Evolutionary conservation across 2,888 invertebrate species (phyloP), one percentile per base, ranked within the genome.

Genomic region (Petrolisthes manimaculis): DNA sequence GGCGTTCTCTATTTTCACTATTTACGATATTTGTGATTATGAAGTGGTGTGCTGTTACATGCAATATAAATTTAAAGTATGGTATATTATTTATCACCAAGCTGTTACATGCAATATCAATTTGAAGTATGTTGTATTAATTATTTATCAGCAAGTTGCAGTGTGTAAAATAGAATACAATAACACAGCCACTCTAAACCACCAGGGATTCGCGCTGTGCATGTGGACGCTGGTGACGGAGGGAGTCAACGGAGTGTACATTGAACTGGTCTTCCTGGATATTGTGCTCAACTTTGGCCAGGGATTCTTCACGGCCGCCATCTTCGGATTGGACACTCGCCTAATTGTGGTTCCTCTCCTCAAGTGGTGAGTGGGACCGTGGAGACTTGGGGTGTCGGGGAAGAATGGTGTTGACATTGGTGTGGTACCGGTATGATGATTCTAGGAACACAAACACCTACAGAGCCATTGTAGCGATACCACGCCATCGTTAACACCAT

Each of bases 221-320:
- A 94, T 96, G 53, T 97, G 97, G 96, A 96, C 96, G 0, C 93
- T 97, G 92, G 95, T 97, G 92, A 95, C 96, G 94, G 96, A 96
- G 92, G 95, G 96, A 69, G 95, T 96, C 93, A 96, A 96, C 53
- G 98, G 98, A 0, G 96, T 98, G 89, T 98, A 97, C 93, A 95
- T 98, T 0, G 98, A 98, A 93, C 94, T 99, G n/a, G 96, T 97
- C 91, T 98, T 98, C 93, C 93, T 98, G 53, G 98, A 98, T 93
- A 96, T 96, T 37, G 96, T 97, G 51, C 94, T 98, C 4, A 97
- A 96, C 93, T 97, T 97, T 92, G 98, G 98, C 0, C 98, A 98
- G 93, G 96, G 97, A 84, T 94, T 98, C 86, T 95, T 98, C 88
- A 95, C 97, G 88, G 95, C 97, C 91, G 96, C 96, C 51, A 95